Conservation (phyloP, 2,888 invertebrate species). For the Latrodectus elegans region DNA sequence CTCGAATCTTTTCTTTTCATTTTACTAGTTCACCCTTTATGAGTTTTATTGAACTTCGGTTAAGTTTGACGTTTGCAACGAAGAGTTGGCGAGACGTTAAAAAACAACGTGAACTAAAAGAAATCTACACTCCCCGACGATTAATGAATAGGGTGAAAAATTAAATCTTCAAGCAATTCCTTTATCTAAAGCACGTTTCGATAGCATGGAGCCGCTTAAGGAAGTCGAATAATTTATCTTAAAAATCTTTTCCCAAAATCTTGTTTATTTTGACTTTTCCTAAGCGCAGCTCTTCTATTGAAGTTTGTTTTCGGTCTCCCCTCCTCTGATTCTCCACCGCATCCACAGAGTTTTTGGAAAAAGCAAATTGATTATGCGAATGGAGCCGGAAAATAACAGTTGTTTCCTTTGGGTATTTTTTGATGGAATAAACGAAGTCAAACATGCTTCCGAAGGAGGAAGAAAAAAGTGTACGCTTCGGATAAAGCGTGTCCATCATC, state of each 20-base stretch:
- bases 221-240: conserved; percentile 65
- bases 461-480: conserved; percentile 22
- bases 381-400: conserved; percentile 67
- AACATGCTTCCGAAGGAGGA: conserved; percentile 23
- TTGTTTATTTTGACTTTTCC: conserved; percentile 63
- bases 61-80: conserved; percentile 50
- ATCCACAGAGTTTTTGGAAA: conserved; percentile 35
- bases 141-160: conserved; percentile 62
- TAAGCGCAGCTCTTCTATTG: conserved; percentile 37
- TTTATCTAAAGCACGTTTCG: conserved; percentile 60
- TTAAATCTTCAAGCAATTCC: conserved; percentile 56
- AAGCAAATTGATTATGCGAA: conserved; percentile 68
- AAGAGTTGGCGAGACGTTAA: not conserved
- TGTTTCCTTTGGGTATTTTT: conserved; percentile 63
- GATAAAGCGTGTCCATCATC: conserved; percentile 66
- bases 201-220: conserved; percentile 48
- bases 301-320: conserved; percentile 9
- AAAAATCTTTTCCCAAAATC: conserved; percentile 53
- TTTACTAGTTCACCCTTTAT: conserved; percentile 11
- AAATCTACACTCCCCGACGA: conserved; percentile 36
- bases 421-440: conserved; percentile 63
- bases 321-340: conserved; percentile 19
- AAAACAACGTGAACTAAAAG: conserved; percentile 17
- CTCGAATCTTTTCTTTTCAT: conserved; percentile 8
- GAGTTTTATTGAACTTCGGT: conserved; percentile 62